phyloP scores from a whole-genome alignment of 2,888 invertebrate species.

The Calliphora vomitoria region DNA sequence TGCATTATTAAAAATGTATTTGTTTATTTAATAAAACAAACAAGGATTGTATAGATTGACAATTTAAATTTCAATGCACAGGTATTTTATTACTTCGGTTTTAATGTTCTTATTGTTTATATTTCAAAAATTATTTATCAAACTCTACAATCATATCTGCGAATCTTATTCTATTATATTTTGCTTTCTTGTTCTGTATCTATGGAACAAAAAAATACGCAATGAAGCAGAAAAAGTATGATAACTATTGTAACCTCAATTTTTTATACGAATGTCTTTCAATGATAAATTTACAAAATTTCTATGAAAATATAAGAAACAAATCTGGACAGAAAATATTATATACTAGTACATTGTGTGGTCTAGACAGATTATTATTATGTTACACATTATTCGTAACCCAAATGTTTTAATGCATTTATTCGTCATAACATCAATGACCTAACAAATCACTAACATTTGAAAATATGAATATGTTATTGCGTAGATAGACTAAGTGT shows the following conservation, averaged over 20 bases:
- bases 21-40: not conserved
- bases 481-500: too few relatives aligned
- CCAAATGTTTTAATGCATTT: too few relatives aligned
- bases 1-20: not conserved
- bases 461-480: too few relatives aligned
- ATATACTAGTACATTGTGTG: not conserved
- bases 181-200: too few relatives aligned
- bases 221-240: too few relatives aligned
- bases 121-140: slow-evolving; percentile 1
- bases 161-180: not conserved
- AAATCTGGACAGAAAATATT: too few relatives aligned
- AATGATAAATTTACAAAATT: too few relatives aligned
- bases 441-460: too few relatives aligned
- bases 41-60: not conserved
- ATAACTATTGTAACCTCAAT: too few relatives aligned
- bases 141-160: not conserved
- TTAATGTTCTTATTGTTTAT: slow-evolving; percentile 6
- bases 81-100: not conserved
- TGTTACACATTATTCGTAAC: not conserved
- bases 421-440: too few relatives aligned
- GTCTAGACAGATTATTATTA: not conserved
- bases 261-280: too few relatives aligned
- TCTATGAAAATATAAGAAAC: not conserved
- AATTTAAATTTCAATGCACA: not conserved
- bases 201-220: too few relatives aligned